These are phyloP conservation scores for Danio aesculapii DNA, from an alignment of 2,797 vertebrate genomes.

Conservation along the genomic window DNA sequence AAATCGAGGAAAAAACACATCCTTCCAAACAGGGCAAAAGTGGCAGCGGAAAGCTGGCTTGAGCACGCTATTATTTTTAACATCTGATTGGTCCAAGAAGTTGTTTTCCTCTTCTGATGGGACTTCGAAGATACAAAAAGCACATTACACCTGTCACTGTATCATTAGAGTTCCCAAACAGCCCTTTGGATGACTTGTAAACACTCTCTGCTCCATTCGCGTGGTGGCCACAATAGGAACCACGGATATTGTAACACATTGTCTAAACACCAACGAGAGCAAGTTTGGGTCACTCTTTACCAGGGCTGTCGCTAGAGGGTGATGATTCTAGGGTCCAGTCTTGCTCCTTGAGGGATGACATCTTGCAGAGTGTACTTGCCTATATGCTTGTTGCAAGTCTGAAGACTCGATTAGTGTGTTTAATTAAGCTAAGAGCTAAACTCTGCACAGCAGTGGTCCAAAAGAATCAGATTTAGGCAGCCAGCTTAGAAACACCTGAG, in stretches of 20 bases:
- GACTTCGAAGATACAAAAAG: conserved; percentile 23
- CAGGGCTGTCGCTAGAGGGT: too few species aligned
- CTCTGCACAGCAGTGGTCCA: too few species aligned
- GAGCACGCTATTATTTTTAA: conserved; percentile 19
- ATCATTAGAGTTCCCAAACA: conserved; percentile 23
- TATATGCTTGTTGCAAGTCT: too few species aligned
- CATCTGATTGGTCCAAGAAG: conserved; percentile 26
- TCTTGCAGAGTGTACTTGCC: too few species aligned
- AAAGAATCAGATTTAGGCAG: too few species aligned
- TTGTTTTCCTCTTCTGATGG: conserved; percentile 49
- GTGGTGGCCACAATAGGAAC: background rate
- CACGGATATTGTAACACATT: conserved; percentile 7
- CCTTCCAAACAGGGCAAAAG: conserved; percentile 61
- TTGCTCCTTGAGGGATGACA: too few species aligned
- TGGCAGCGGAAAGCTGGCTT: conserved; percentile 64
- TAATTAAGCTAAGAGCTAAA: too few species aligned
- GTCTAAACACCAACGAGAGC: conserved; percentile 36
- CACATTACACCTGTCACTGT: conserved; percentile 42
- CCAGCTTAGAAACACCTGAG: conserved; percentile 1
- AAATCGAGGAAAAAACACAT: conserved; percentile 57
- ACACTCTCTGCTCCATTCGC: conserved; percentile 34
- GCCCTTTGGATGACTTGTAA: conserved; percentile 31
- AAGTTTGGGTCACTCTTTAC: conserved; percentile 13
- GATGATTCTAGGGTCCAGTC: too few species aligned
- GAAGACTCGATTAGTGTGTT: too few species aligned